phyloP scores from a whole-genome alignment of 2,888 invertebrate species.

The Lasioglossum oenotherae region DNA sequence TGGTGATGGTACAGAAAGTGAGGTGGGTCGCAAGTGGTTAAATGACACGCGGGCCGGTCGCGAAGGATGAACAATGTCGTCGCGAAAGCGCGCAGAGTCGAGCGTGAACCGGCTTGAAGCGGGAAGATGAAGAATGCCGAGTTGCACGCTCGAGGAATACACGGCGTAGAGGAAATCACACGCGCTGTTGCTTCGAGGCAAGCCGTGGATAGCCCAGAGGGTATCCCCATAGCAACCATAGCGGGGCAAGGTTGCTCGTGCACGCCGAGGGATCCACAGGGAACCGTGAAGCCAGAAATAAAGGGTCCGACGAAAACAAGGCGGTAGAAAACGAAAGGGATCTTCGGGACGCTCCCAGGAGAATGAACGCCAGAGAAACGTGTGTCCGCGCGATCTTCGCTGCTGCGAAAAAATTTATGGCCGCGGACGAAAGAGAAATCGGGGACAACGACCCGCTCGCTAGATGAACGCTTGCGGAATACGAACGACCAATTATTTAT shows the following conservation, averaged over 20 bases:
- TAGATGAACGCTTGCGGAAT: slow-evolving; percentile 30
- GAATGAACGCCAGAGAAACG: neutral
- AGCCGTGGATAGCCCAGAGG: slow-evolving; percentile 43
- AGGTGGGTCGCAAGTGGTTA: neutral
- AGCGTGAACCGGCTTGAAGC: neutral
- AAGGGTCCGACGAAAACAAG: slow-evolving; percentile 25
- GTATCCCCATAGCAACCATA: slow-evolving; percentile 67
- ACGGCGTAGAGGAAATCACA: slow-evolving; percentile 36
- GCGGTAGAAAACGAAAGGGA: slow-evolving; percentile 14
- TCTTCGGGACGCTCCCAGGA: slow-evolving; percentile 26
- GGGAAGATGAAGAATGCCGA: neutral
- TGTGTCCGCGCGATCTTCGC: slow-evolving; percentile 39
- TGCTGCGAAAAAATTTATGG: slow-evolving; percentile 47
- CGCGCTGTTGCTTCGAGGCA: slow-evolving; percentile 39
- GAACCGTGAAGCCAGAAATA: neutral
- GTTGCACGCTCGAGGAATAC: neutral
- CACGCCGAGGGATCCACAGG: slow-evolving; percentile 15
- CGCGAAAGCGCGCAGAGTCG: slow-evolving; percentile 25
- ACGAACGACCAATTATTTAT: slow-evolving; percentile 39
- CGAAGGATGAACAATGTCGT: neutral
- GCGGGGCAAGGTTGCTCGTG: slow-evolving; percentile 34
- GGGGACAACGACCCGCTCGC: neutral
- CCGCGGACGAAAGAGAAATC: neutral
- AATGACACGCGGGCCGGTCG: neutral
- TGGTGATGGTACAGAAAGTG: neutral